phyloP scores from a whole-genome alignment of 2,113 vertebrate genomes.

The Eulemur macaco region DNA sequence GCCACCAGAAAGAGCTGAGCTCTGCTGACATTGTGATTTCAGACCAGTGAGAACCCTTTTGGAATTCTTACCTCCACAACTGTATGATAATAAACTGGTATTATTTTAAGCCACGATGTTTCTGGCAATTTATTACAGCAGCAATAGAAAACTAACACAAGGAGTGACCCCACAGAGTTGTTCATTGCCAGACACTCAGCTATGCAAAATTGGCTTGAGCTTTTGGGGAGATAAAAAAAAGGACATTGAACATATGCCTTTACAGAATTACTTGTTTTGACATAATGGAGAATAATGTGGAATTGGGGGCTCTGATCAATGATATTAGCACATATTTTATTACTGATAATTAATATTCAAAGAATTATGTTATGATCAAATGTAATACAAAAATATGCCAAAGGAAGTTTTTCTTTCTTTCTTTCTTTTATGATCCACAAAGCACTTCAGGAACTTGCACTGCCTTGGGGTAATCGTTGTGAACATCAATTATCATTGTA shows the following conservation, averaged over 20 bases:
- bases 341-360: not conserved
- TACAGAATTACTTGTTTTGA: not conserved
- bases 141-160: not conserved
- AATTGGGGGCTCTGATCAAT: not conserved
- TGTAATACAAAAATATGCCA: not conserved
- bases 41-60: not conserved
- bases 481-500: conserved; percentile 21
- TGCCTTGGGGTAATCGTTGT: not conserved
- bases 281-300: not conserved
- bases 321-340: not conserved
- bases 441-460: not conserved
- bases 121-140: not conserved
- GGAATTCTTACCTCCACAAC: not conserved
- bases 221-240: not conserved
- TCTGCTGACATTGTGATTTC: not conserved
- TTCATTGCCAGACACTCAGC: not conserved
- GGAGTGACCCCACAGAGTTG: not conserved
- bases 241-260: not conserved
- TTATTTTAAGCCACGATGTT: not conserved
- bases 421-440: not conserved
- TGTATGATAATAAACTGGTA: not conserved
- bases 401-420: not conserved
- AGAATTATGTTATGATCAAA: conserved; percentile 33
- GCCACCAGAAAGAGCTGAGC: not conserved
- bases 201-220: not conserved